Conservation (phyloP, 2,113 vertebrate genomes). For the Cyprinodon variegatus region DNA sequence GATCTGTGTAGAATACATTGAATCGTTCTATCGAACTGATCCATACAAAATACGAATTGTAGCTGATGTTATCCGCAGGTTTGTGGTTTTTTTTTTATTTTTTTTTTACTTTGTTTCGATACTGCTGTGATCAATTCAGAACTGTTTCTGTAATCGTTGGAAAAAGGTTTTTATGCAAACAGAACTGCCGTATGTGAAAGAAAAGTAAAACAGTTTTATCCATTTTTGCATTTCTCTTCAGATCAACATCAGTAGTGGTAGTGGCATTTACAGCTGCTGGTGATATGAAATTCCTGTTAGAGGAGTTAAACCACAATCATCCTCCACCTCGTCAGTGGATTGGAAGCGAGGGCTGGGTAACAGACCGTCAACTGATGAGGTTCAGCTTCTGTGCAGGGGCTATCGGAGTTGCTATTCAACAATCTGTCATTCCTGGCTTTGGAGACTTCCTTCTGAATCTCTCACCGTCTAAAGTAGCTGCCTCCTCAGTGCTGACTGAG, state of each 20-base stretch:
- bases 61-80: neutral
- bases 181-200: neutral
- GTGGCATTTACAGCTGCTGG: neutral
- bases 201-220: neutral
- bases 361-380: neutral
- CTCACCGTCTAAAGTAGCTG: neutral
- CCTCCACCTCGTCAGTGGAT: neutral
- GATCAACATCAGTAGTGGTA: neutral
- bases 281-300: constrained; percentile 14
- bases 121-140: neutral
- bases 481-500: constrained; percentile 30
- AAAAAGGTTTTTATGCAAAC: neutral
- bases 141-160: no score
- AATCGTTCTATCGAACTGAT: constrained; percentile 49
- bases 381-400: constrained; percentile 50
- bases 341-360: neutral
- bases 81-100: neutral
- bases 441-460: neutral
- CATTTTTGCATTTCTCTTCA: neutral
- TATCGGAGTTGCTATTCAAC: constrained; percentile 56
- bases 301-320: neutral
- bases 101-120: neutral
- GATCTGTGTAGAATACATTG: constrained; percentile 75
- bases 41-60: neutral
- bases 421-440: neutral